phyloP scores from a whole-genome alignment of 2,888 invertebrate species.

The Leucoptera coffeella region DNA sequence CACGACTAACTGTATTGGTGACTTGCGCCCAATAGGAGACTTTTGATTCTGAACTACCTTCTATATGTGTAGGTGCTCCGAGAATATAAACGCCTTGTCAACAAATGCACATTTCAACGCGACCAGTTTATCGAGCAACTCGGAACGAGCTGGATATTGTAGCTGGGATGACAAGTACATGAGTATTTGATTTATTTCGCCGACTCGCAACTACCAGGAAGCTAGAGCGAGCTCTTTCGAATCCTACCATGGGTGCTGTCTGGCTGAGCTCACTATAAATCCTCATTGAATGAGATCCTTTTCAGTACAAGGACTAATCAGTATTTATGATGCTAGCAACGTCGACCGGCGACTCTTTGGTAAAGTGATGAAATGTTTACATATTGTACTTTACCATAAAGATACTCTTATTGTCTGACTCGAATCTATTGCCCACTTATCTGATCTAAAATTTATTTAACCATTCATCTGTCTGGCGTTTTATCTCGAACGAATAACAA shows the following conservation, averaged over 20 bases:
- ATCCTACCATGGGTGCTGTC: conserved; percentile 17
- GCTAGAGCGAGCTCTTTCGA: conserved; percentile 19
- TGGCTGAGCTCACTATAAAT: conserved; percentile 27
- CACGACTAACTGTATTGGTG: conserved; percentile 28
- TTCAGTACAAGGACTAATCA: conserved; percentile 35
- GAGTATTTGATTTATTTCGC: conserved; percentile 33
- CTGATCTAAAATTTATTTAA: too few relatives aligned
- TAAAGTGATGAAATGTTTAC: too few relatives aligned
- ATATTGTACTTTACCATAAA: too few relatives aligned
- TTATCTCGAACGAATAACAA: too few relatives aligned
- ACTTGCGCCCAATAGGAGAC: too few relatives aligned
- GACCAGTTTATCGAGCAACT: conserved; percentile 16
- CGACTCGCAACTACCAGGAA: conserved; percentile 17
- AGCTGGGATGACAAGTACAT: conserved; percentile 29
- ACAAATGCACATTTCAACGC: conserved; percentile 19
- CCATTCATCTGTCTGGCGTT: too few relatives aligned
- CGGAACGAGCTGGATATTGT: conserved; percentile 20
- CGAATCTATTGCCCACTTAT: too few relatives aligned
- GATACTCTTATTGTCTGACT: too few relatives aligned
- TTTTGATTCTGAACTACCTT: conserved; percentile 12
- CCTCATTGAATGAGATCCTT: conserved; percentile 23
- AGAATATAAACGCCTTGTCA: conserved; percentile 13
- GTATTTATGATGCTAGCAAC: conserved; percentile 25
- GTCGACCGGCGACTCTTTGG: conserved; percentile 15
- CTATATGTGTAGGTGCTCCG: conserved; percentile 16